Base-by-base conservation (phyloP, 2,113 vertebrate species). In the Limanda limanda region DNA sequence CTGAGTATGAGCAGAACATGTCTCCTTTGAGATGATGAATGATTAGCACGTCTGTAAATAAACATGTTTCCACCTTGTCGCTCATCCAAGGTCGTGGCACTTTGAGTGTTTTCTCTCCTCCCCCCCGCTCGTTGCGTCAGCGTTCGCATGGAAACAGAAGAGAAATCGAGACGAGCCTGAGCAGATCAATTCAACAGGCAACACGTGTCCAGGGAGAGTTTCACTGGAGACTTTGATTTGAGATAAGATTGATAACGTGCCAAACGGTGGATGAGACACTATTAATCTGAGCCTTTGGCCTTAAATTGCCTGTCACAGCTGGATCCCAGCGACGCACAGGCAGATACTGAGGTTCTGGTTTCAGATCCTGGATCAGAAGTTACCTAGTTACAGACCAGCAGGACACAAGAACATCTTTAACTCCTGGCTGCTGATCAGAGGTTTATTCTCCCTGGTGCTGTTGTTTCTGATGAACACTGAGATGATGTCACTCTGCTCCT, bases 201-300 rank as follows among this genome's bases (percentile, higher is more conserved):
- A 72, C 82, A 73, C 57, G 24, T 59, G 71, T 72, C 67, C 65
- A 71, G 59, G 68, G 55, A 51, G 63, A 76, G 47, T 11, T 13
- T 78, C 68, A n/a, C 2, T 48, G 68, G 54, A 75, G 80, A 83
- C 31, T 68, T 78, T 64, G 52, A 51, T 81, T 79, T 73, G 74
- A 81, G 75, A 54, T 68, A 55, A 83, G 83, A 86, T 76, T 88
- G 71, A 86, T 79, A 81, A 71, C 51, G 64, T 76, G 83, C 71
- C 83, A 84, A 68, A 70, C 48, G 18, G 56, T 52, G 74, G 86
- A 88, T 64, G 61, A 60, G 35, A 27, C 68, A 56, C 61, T 54
- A 84, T 86, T 78, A 62, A 71, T 88, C 86, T 78, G 65, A 76
- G 45, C 35, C 51, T 64, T 60, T 67, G 68, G 9, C 35, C 68